Percentiles rank a stretch among this genome's conserved stretches.
These are phyloP conservation scores for Candoia aspera DNA, from an alignment of 2,113 vertebrate species.

Conservation along the genomic window DNA sequence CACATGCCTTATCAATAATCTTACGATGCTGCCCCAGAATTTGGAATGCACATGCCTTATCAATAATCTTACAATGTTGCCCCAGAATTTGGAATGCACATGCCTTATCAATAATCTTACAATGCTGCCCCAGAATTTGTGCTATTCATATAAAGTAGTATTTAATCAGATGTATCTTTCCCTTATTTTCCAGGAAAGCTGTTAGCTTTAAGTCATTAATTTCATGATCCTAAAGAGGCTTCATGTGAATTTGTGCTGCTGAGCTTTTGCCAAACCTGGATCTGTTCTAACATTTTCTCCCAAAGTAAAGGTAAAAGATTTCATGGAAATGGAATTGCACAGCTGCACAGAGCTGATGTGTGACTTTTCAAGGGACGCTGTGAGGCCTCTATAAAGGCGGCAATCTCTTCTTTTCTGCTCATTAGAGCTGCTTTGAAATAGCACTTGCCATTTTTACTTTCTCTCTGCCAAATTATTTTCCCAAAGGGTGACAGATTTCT, in stretches of 20 bases:
- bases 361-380: background rate
- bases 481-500: conserved; percentile 13
- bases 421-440: conserved; percentile 16
- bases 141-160: conserved; percentile 1
- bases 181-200: background rate
- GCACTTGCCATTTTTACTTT: background rate
- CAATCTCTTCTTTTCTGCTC: conserved; percentile 2
- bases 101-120: conserved; percentile 19
- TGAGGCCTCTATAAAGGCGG: background rate
- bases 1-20: conserved; percentile 16
- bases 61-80: conserved; percentile 16
- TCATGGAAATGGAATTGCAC: background rate
- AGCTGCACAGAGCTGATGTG: background rate
- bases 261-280: background rate
- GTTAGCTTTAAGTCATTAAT: background rate
- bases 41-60: conserved; percentile 24
- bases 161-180: background rate
- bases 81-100: conserved; percentile 21
- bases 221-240: background rate
- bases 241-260: background rate
- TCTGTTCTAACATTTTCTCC: background rate
- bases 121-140: background rate
- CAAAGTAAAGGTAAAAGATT: conserved; percentile 11
- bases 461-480: conserved; percentile 4
- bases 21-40: background rate